phyloP scores from a whole-genome alignment of 2,888 invertebrate genomes.

The Pemphredon lugubris region DNA sequence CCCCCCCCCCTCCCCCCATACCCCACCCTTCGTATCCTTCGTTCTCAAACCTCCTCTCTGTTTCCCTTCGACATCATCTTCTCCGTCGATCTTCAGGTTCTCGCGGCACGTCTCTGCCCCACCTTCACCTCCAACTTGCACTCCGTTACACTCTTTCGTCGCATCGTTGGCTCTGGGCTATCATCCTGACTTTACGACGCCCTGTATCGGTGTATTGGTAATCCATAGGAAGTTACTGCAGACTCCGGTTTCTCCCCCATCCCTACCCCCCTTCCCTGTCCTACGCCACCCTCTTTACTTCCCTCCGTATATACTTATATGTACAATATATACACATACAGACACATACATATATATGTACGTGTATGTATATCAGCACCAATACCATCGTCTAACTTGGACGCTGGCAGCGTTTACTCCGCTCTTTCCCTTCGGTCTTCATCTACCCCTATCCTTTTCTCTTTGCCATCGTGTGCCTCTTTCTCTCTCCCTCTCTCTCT shows the following conservation, averaged over 20 bases:
- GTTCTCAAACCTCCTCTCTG: background rate
- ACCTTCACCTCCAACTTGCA: constrained; percentile 67
- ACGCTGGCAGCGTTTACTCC: constrained; percentile 34
- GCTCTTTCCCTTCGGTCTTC: constrained; percentile 49
- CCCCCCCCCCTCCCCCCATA: constrained; percentile 56
- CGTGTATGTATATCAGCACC: too few relatives aligned
- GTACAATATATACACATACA: too few relatives aligned
- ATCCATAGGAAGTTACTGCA: constrained; percentile 74
- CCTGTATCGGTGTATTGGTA: constrained; percentile 81
- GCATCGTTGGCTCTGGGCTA: constrained; percentile 79
- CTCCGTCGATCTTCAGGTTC: background rate
- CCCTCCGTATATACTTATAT: constrained; percentile 49
- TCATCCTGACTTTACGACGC: constrained; percentile 80
- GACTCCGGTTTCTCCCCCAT: too few relatives aligned
- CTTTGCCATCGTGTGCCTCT: constrained; percentile 54
- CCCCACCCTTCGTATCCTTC: constrained; percentile 24
- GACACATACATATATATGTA: too few relatives aligned
- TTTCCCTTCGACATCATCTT: background rate
- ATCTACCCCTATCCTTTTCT: constrained; percentile 34
- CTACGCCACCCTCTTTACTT: constrained; percentile 45
- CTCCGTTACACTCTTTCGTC: constrained; percentile 69
- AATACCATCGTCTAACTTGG: constrained; percentile 30
- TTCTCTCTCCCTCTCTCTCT: constrained; percentile 24
- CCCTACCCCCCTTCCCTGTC: constrained; percentile 29
- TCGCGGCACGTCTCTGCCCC: background rate